phyloP scores from a whole-genome alignment of 2,888 invertebrate species.

The Eristalis tenax region DNA sequence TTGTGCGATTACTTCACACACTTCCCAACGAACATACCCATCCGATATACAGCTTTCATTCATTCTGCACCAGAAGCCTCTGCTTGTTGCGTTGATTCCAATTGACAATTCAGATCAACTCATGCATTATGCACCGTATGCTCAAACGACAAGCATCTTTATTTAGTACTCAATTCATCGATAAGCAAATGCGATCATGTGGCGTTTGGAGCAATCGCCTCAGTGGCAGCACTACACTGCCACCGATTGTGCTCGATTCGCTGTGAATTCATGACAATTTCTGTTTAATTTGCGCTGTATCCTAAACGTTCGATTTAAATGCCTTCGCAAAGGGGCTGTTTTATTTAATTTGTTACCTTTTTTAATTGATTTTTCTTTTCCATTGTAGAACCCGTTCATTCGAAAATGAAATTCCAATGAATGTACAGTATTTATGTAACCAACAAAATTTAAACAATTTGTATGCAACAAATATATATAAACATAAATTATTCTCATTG shows the following conservation, averaged over 20 bases:
- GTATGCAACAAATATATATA: conserved; percentile 72
- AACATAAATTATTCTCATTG: conserved; percentile 76
- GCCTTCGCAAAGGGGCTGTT: not conserved
- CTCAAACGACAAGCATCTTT: no score
- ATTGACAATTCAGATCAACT: no score
- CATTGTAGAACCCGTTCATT: not conserved
- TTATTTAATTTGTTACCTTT: not conserved
- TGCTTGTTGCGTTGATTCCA: no score
- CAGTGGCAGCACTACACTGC: not conserved
- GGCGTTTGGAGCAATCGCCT: not conserved
- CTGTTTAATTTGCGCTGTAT: not conserved
- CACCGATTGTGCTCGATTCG: not conserved
- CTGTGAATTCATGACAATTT: not conserved
- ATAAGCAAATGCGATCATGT: no score
- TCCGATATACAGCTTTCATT: no score
- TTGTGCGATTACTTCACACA: no score
- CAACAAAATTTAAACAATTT: conserved; percentile 39
- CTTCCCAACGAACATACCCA: no score
- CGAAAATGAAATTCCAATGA: conserved; percentile 18
- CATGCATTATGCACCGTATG: no score
- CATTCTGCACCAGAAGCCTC: no score
- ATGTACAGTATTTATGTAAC: conserved; percentile 29
- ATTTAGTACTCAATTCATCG: no score
- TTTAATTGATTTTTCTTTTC: not conserved
- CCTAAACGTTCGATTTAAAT: not conserved